phyloP scores from a whole-genome alignment of 30 jellyfish, hydroid and myxozoan species.

The Calvadosia cruxmelitensis region DNA sequence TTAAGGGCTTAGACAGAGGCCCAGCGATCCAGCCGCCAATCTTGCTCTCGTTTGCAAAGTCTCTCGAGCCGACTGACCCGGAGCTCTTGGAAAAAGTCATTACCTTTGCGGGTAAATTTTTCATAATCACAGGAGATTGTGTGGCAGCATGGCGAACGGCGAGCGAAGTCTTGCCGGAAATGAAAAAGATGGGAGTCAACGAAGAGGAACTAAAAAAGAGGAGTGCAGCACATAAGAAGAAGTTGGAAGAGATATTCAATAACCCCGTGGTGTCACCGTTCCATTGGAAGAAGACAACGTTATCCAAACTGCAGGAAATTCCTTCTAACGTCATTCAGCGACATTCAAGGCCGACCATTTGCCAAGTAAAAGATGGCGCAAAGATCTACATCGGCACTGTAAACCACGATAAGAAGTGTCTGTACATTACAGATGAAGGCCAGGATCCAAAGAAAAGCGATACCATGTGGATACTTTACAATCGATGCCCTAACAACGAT shows the following conservation, averaged over 20 bases:
- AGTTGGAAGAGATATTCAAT: neutral
- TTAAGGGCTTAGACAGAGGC: neutral
- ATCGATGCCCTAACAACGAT: neutral
- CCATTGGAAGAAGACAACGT: neutral
- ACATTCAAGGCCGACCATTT: neutral
- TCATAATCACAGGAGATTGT: neutral
- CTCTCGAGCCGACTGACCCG: neutral
- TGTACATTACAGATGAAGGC: neutral
- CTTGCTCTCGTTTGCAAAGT: neutral
- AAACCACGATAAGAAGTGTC: neutral
- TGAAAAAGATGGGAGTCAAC: neutral
- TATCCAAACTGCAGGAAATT: neutral
- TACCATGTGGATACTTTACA: neutral
- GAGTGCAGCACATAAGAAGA: neutral
- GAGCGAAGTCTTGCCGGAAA: neutral
- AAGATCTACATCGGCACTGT: neutral
- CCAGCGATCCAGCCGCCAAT: neutral
- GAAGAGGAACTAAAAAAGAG: neutral
- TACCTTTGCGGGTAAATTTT: neutral
- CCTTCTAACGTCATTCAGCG: neutral
- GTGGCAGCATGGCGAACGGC: neutral
- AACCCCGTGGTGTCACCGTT: neutral
- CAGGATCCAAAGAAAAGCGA: neutral
- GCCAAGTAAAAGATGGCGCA: neutral
- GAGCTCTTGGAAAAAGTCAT: neutral